Base-by-base conservation (phyloP, 2,113 vertebrate species). In the Hepsetus odoe region DNA sequence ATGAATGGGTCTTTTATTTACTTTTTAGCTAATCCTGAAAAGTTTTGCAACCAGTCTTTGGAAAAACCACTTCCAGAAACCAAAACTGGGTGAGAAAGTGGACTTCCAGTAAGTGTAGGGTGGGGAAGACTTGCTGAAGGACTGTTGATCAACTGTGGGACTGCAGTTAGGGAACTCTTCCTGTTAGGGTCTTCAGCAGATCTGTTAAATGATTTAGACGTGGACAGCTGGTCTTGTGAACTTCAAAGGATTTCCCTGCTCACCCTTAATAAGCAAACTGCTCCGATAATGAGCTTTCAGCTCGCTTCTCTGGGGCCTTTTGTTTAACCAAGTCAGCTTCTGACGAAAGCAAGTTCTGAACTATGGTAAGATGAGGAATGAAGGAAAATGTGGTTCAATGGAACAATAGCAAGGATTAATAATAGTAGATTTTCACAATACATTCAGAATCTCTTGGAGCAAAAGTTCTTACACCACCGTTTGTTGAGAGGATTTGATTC, bases 121-220 rank as follows among this genome's bases (percentile, higher is more conserved):
- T 42, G 22, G 7, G 42, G 11, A 22, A 42, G 35, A 56, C 32
- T 1, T 64, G 2, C 18, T 35, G 61, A 1, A n/a, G n/a, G n/a
- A n/a, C n/a, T 35, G 10, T 4, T 35, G 11, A 33, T 22, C 5
- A 24, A 26, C 7, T 11, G 35, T 38, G 30, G 49, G 59, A 44
- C 28, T 51, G 28, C 26, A 53, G 73, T 3, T 14, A 56, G n/a
- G 1, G 22, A 22, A n/a, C 28, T 32, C 14, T 3, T 46, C 26
- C 20, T 35, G 46, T 72, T 67, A 35, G 32, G 55, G 35, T 44
- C n/a, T 58, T 77, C 58, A 56, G 32, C 32, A 8, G 61, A 18
- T 38, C 71, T 74, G 55, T 66, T 59, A 22, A 72, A 68, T 66
- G 49, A 35, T 72, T 76, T 32, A 76, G 49, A 51, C 62, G 9